Conservation (phyloP, 92 coral and sea anemone genomes). For the Zoanthus solanderi region DNA sequence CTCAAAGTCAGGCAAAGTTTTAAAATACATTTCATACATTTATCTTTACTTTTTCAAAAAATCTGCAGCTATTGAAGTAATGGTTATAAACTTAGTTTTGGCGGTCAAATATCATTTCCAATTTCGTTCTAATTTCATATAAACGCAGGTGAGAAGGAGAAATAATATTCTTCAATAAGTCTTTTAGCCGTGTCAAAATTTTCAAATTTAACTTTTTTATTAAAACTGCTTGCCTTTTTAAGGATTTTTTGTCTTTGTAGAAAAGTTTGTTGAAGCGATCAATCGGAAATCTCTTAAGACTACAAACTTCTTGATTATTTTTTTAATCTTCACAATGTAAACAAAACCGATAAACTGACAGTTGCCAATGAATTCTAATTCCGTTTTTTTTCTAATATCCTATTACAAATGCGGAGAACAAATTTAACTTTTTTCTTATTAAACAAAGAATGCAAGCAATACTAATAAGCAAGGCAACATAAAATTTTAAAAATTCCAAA, state of each 20-base stretch:
- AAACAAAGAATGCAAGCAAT: not conserved
- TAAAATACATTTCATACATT: too few relatives aligned
- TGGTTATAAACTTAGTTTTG: too few relatives aligned
- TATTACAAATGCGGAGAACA: not conserved
- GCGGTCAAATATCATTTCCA: too few relatives aligned
- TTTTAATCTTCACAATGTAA: slow-evolving; percentile 6
- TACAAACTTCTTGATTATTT: slow-evolving; percentile 6
- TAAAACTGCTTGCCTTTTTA: not conserved
- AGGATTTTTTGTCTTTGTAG: not conserved
- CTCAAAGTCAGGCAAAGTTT: too few relatives aligned
- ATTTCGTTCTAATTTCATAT: too few relatives aligned
- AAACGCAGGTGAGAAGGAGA: too few relatives aligned
- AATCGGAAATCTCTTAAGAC: slow-evolving; percentile 15
- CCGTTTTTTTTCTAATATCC: not conserved
- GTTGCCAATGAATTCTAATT: not conserved
- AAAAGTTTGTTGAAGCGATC: not conserved
- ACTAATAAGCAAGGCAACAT: not conserved
- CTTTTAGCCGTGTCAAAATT: not conserved
- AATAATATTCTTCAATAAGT: not conserved
- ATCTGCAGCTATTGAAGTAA: too few relatives aligned
- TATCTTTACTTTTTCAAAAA: too few relatives aligned
- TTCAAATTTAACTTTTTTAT: not conserved
- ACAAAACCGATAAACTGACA: slow-evolving; percentile 9
- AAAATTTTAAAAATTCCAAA: not conserved
- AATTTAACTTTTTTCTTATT: not conserved